Conservation (phyloP, 2,113 vertebrate species). For the Sapajus apella region DNA sequence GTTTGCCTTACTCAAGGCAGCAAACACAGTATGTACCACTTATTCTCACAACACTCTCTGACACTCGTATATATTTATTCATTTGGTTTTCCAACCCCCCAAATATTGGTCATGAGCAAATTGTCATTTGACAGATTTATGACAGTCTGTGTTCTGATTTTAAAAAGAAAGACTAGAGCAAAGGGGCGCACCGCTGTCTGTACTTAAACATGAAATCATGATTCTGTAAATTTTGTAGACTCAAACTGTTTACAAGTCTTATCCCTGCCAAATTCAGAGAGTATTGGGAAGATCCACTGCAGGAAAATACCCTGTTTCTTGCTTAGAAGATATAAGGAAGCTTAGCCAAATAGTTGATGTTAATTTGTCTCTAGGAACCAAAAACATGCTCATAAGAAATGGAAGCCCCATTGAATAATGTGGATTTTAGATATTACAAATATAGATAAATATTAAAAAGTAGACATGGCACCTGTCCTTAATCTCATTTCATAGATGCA, state of each 20-base stretch:
- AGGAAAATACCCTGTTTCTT: background rate
- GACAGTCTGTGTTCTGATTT: background rate
- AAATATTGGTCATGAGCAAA: background rate
- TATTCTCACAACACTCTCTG: background rate
- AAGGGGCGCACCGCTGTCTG: background rate
- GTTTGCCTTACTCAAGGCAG: background rate
- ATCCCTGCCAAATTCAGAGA: background rate
- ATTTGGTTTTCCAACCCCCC: background rate
- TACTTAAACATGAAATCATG: background rate
- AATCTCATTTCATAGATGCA: background rate
- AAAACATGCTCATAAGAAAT: background rate
- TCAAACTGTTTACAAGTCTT: background rate
- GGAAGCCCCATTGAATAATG: background rate
- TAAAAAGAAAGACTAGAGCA: constrained; percentile 14
- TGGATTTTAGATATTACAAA: background rate
- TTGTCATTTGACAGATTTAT: background rate
- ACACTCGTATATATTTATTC: background rate
- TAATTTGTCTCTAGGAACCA: background rate
- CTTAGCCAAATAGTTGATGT: background rate
- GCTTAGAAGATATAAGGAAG: background rate
- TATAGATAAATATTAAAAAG: background rate
- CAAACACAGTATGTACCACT: background rate
- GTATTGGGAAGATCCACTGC: background rate
- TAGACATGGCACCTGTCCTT: background rate
- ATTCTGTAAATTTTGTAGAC: background rate